Percentiles rank a stretch among this genome's conserved stretches.
Evolutionary conservation across 2,888 invertebrate species (phyloP).

Genomic region (Mesochorus sp.): DNA sequence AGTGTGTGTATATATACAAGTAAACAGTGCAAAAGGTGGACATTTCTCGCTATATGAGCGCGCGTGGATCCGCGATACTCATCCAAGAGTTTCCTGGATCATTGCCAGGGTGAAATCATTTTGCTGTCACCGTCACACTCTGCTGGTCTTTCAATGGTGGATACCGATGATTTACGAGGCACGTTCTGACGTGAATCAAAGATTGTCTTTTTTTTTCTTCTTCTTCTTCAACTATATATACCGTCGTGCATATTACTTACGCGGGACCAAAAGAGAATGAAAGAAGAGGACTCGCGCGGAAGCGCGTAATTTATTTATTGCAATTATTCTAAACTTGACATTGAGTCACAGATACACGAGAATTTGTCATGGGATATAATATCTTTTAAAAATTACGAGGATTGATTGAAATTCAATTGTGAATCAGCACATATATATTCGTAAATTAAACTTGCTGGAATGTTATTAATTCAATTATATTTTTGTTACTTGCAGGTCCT

Average conservation of each 20-base stretch:
- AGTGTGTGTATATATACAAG: no score
- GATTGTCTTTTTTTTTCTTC: slow-evolving; percentile 11
- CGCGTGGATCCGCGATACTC: slow-evolving; percentile 13
- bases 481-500: neutral
- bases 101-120: slow-evolving; percentile 78
- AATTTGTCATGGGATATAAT: neutral
- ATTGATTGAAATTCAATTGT: neutral
- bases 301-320: slow-evolving; percentile 39
- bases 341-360: neutral
- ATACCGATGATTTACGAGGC: slow-evolving; percentile 58
- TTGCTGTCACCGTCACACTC: slow-evolving; percentile 68
- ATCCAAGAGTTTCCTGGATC: slow-evolving; percentile 73
- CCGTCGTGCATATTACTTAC: neutral
- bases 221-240: neutral
- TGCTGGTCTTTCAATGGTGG: slow-evolving; percentile 58
- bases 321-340: slow-evolving; percentile 5
- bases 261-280: neutral
- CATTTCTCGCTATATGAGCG: slow-evolving; percentile 28
- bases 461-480: no score
- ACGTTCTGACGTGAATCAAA: slow-evolving; percentile 38
- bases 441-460: no score
- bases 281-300: slow-evolving; percentile 8
- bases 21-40: slow-evolving; percentile 3
- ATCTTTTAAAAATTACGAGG: neutral
- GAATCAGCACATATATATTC: neutral